Base-by-base conservation (phyloP, 1,140 invertebrate species). In the Apis florea region DNA sequence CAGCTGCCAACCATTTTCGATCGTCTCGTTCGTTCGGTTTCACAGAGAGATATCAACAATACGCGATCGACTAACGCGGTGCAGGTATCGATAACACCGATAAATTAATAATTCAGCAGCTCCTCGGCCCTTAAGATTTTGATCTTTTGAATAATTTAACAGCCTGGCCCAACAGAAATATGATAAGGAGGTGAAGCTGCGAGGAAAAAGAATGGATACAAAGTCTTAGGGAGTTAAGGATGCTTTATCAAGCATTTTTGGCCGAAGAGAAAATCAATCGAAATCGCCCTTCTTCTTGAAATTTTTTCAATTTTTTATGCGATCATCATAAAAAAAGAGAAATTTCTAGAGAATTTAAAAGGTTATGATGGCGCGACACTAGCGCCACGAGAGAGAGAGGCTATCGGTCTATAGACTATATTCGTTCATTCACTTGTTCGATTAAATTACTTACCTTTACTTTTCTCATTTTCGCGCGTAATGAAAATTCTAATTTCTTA, bases 61-160 rank as follows among this genome's bases (percentile, higher is more conserved):
- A 58, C 56, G 21, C 24, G 58, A n/a, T 40, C 54, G 54, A 66
- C 26, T 51, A 64, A 64, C 53, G 49, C 73, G n/a, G 59, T 61
- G 24, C 49, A 49, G 49, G 61, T 64, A 64, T 66, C 61, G 61
- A 75, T 78, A 59, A 78, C 66, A 54, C 76, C 54, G 61, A 79
- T 79, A 70, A 71, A 79, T 79, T 70, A 79, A 79, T 71, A 79
- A 79, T 79, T 79, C 76, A 70, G 67, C 67, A 61, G 82, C 70
- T 80, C 61, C 61, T 31, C 31, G 3, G 24, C 58, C 49, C 51
- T 59, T 75, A 61, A 70, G 58, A 72, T 79, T 47, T 17, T 4
- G 40, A 78, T 78, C 76, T 78, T 59, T 58, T 49, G 76, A 69
- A 78, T 78, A 69, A 78, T 70, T 69, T 70, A 24, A 12, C 73